Evolutionary conservation across 2,888 invertebrate genomes (phyloP).

Genomic region (Noctuana brunneofusca): DNA sequence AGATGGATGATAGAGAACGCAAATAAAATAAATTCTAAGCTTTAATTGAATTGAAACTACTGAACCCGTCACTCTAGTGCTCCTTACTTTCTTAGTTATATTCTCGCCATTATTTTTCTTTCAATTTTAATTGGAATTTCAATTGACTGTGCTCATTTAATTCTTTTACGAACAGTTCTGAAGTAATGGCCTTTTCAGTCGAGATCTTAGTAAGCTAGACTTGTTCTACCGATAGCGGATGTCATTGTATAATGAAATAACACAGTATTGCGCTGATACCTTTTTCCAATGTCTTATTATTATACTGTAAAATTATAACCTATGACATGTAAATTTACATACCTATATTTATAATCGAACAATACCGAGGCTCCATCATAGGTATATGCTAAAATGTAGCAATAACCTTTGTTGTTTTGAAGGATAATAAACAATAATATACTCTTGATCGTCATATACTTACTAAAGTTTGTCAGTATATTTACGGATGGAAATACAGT

Average conservation of each 20-base stretch:
- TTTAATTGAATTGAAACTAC: conserved; percentile 15
- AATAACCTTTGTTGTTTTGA: no score
- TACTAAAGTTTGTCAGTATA: no score
- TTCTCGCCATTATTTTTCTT: conserved; percentile 25
- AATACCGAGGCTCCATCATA: no score
- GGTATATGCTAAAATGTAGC: no score
- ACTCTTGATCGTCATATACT: no score
- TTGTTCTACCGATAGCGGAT: background rate
- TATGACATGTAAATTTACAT: no score
- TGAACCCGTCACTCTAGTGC: conserved; percentile 8
- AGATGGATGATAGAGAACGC: conserved; percentile 7
- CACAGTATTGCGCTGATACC: no score
- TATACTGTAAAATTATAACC: no score
- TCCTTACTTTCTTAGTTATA: conserved; percentile 19
- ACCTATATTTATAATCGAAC: no score
- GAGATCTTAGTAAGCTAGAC: conserved; percentile 1
- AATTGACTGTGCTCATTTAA: conserved; percentile 25
- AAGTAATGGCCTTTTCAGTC: conserved; percentile 15
- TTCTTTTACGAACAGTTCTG: conserved; percentile 23
- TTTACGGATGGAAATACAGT: no score
- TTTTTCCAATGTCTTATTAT: no score
- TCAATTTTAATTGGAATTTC: conserved; percentile 26
- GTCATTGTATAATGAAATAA: background rate
- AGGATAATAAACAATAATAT: no score
- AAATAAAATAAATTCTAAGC: conserved; percentile 18